phyloP scores from a whole-genome alignment of 1,140 invertebrate species.

The Sinella curviseta region DNA sequence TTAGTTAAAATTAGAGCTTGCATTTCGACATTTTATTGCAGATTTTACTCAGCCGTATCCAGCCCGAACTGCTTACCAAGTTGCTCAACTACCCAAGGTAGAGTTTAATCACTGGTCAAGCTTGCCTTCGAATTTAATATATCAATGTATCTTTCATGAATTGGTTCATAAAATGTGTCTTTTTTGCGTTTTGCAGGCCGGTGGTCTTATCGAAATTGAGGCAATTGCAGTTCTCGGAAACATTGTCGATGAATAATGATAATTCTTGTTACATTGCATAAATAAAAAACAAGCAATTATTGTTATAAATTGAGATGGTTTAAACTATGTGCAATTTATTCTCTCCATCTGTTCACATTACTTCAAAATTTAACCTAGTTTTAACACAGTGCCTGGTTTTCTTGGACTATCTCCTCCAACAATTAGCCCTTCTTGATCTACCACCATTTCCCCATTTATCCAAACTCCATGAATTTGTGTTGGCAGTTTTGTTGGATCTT shows the following conservation, averaged over 20 bases:
- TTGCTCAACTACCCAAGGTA: constrained; percentile 39
- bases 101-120: neutral
- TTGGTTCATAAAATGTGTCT: neutral
- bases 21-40: neutral
- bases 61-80: constrained; percentile 45
- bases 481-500: constrained; percentile 35
- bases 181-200: neutral
- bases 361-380: neutral
- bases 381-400: neutral
- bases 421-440: constrained; percentile 10
- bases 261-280: constrained; percentile 1
- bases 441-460: constrained; percentile 38
- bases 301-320: too few relatives aligned
- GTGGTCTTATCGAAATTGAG: constrained; percentile 13
- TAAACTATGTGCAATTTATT: too few relatives aligned
- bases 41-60: constrained; percentile 40
- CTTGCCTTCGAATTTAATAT: too few relatives aligned
- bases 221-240: constrained; percentile 9
- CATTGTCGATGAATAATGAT: neutral
- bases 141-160: neutral
- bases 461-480: constrained; percentile 36
- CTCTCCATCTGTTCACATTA: too few relatives aligned
- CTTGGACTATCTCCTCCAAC: neutral
- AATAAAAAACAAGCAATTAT: neutral
- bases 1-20: neutral